Evolutionary conservation across 2,113 vertebrate genomes (phyloP).

Genomic region (Gadus chalcogrammus): DNA sequence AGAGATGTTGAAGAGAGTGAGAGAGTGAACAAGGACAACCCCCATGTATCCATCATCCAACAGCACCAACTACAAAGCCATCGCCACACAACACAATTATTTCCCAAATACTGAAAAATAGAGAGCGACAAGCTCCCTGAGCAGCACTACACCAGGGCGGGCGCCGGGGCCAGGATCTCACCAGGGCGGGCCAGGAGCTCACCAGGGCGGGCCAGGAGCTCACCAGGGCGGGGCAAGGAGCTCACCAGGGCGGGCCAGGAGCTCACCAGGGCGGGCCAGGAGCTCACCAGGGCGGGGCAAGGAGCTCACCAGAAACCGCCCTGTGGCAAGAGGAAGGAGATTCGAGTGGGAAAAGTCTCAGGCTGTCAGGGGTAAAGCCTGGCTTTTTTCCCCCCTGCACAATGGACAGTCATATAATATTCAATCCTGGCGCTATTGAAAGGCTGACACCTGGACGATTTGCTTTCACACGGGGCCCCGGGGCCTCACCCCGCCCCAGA

Average conservation of each 20-base stretch:
- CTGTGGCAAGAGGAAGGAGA: conserved; percentile 30
- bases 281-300: conserved; percentile 5
- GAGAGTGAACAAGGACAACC: too few species aligned
- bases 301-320: conserved; percentile 37
- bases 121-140: background rate
- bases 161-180: background rate
- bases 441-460: conserved; percentile 70
- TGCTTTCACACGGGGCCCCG: conserved; percentile 65
- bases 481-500: conserved; percentile 61
- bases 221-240: conserved; percentile 12
- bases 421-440: conserved; percentile 54
- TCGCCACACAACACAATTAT: too few species aligned
- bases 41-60: too few species aligned
- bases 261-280: too few species aligned
- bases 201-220: too few species aligned
- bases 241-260: too few species aligned
- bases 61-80: too few species aligned
- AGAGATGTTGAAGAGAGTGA: too few species aligned
- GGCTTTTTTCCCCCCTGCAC: conserved; percentile 49
- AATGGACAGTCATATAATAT: conserved; percentile 60
- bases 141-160: background rate
- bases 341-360: conserved; percentile 38
- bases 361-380: conserved; percentile 58
- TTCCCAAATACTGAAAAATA: too few species aligned
- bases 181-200: too few species aligned